These are phyloP conservation scores for Todiramphus saurophagus DNA, from an alignment of 2,113 vertebrate species.

Conservation along the genomic window DNA sequence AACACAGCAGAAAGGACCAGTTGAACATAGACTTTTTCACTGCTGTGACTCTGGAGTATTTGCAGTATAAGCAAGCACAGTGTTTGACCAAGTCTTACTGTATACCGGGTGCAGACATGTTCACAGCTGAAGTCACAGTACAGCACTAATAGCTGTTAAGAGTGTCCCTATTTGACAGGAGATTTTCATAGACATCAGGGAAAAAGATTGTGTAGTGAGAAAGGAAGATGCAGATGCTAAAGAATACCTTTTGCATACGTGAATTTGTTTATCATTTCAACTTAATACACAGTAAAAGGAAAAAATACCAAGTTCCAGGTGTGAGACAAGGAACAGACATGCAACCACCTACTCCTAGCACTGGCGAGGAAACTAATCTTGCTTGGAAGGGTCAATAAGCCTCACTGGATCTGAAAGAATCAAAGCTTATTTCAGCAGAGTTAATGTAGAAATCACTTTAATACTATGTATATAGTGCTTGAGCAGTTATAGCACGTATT, in stretches of 20 bases:
- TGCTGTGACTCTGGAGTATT: not conserved
- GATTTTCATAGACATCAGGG: not conserved
- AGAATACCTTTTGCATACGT: not conserved
- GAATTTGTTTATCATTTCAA: not conserved
- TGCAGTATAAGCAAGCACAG: not conserved
- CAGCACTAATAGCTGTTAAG: accelerated
- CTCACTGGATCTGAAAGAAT: not conserved
- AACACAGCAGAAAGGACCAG: not conserved
- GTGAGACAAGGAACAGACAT: not conserved
- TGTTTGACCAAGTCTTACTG: not conserved
- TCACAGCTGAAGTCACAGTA: not conserved
- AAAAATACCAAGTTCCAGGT: not conserved
- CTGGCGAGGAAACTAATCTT: not conserved
- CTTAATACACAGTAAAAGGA: not conserved
- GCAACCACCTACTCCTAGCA: not conserved
- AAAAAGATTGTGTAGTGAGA: not conserved
- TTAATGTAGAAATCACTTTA: not conserved
- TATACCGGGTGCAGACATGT: accelerated
- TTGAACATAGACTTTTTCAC: not conserved
- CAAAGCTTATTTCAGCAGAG: not conserved
- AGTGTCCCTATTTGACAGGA: not conserved
- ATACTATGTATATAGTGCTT: not conserved
- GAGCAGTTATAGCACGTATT: not conserved
- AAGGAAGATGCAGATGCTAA: not conserved
- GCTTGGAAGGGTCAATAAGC: not conserved